Base-by-base conservation (phyloP, 1,140 invertebrate species). In the Danaus plexippus region DNA sequence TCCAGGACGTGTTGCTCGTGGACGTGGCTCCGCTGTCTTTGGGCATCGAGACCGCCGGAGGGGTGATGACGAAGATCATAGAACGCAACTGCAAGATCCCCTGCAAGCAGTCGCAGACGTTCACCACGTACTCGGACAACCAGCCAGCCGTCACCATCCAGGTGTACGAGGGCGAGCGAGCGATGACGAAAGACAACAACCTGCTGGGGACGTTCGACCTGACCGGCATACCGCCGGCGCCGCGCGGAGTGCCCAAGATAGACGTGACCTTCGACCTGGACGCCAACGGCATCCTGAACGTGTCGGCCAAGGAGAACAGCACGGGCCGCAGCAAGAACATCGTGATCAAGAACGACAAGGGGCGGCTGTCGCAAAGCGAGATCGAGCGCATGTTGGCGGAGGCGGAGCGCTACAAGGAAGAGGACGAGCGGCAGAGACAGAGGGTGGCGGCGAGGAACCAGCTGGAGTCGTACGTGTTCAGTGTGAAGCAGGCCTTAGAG, bases 291-390 rank as follows among this genome's bases (percentile, higher is more conserved):
- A 91, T 93, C 13, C 75, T 93, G 54, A 90, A 89, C 63, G 92
- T 93, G 0, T 87, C 88, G 2, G 88, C 88, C 9, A 79, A 76
- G 45, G 67, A 70, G 32, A 67, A 61, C 58, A 92, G 91, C 54
- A 93, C 92, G 9, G 92, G 92, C 18, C 92, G 91, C 58, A 89
- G 89, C 9, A 92, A 94, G 68, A 92, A 91, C 67, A 93, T 93
- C 59, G 91, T 93, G 40, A 97, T 97, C 54, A 95, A 93, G 46
- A 97, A 97, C 73, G 95, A 97, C 77, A 97, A 97, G 78, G 95
- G 96, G 9, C 90, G 95, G 43, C 86, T 97, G 5, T 92, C 91
- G 3, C 95, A 96, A 71, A 93, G 94, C 13, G 95, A 97, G 69
- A 97, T 97, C 68, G 94, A 97, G 67, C 85, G 91, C 13, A 97